Evolutionary conservation across 2,113 vertebrate genomes (phyloP), one percentile per base, ranked within the genome.

Genomic region (Azemiops feae): DNA sequence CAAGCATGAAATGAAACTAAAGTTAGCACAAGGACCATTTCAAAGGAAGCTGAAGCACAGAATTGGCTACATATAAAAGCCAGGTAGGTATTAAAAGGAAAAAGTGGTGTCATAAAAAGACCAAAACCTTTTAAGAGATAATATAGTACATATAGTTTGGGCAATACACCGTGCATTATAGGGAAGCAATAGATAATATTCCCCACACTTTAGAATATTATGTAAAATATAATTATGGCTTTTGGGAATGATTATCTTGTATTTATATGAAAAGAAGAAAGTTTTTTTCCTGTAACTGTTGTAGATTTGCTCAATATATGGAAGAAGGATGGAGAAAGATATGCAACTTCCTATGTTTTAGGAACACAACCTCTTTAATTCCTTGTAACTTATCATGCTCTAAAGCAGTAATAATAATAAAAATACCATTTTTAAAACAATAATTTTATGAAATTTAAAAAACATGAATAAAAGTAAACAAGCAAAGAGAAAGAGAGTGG

Each of bases 11-110:
- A 96, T 93, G 39, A 93, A 52, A 89, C 85, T 92, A 94, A 96
- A 93, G 45, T 94, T 55, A 95, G 93, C 85, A 11, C 87, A 90
- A 92, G 96, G 96, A 93, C 18, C 95, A 89, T 94, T 94, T 94
- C 90, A 95, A 93, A 81, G 30, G 93, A 96, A 92, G 14, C 11
- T 95, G 91, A 95, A 93, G 74, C 4, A 53, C 93, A 94, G 54
- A 96, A 94, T 89, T 14, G 94, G 85, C 85, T 92, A 16, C 89
- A 64, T 89, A 93, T 54, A 89, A 94, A 50, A 94, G 50, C 60
- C 91, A 88, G 91, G 94, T 27, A 93, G 95, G 54, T 89, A 94
- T 91, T 50, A 25, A 52, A 93, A 34, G 43, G 92, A 91, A 30
- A 60, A 9, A 69, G 93, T 64, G 64, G 2, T 88, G 9, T 85